Evolutionary conservation across 2,888 invertebrate genomes (phyloP), one percentile per base, ranked within the genome.

Genomic region (Apamea crenata): DNA sequence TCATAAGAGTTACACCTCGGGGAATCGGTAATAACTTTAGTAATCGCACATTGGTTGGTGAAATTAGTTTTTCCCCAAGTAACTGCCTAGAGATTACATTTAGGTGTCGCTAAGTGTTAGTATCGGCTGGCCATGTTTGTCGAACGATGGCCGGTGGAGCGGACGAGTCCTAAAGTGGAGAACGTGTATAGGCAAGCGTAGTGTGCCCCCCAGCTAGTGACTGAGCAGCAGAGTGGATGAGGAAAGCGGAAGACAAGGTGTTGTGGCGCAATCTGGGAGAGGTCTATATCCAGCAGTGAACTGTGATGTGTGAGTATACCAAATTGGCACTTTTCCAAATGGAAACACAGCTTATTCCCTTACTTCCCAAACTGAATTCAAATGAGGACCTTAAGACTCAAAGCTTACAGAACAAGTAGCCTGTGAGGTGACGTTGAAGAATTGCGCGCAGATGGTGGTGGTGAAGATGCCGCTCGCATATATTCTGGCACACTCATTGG

Each of bases 361-460:
- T 65, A 65, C 16, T 14, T 6, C 36, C 36, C 1, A 5, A 65
- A 65, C 65, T 25, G 10, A 65, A 65, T 65, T 63, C 18, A 32
- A 63, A 32, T 8, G 21, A 25, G 65, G 21, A 21, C 36, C 12
- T 63, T 36, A 36, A 65, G 5, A 21, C 21, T 12, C 65, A 36
- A 21, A 25, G 0, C 78, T 80, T 83, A 95, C 96, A 89, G 93
- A 93, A 87, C 96, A 96, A 50, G 94, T 93, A 36, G 96, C 96
- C 90, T 96, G 96, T 4, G 95, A 94, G 32, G 95, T 95, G 74
- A 94, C 93, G 86, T 96, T 96, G 91, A 85, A 96, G 90, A 89
- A 95, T 6, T 91, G 85, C 0, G 96, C 95, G 83, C 96, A 96
- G 83, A 96, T 93, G n/a, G 93, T 89, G 83, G 90, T 94, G 12